phyloP scores from a whole-genome alignment of 2,797 vertebrate species.

The Accipiter fasciatus region DNA sequence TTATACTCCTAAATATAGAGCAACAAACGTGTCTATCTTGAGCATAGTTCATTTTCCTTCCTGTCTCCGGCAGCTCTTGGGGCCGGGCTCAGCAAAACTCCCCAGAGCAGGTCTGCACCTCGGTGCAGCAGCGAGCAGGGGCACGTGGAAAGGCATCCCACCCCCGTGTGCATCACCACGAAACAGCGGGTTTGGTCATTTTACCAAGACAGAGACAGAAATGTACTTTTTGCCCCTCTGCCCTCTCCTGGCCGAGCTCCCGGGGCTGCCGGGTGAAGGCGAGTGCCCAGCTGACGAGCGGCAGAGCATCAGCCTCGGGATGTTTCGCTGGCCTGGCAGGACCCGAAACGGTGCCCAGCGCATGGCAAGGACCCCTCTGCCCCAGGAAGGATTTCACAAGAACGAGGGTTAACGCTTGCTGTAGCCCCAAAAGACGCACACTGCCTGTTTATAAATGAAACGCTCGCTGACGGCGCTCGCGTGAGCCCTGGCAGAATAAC shows the following conservation, averaged over 20 bases:
- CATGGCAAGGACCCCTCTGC: too few relatives aligned
- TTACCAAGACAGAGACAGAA: background rate
- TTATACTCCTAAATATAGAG: slow-evolving; percentile 42
- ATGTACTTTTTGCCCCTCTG: background rate
- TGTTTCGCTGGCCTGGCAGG: background rate
- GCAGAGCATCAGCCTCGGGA: background rate
- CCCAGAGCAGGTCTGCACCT: background rate
- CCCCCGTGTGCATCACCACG: rapidly evolving
- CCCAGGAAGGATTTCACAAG: background rate
- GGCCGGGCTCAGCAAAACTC: rapidly evolving
- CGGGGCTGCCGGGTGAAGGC: rapidly evolving
- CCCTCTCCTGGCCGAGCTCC: rapidly evolving
- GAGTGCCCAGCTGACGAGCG: rapidly evolving
- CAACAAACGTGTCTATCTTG: background rate
- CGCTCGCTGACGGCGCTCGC: rapidly evolving
- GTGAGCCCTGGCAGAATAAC: background rate
- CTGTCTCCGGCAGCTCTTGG: background rate
- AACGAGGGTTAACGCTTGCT: background rate
- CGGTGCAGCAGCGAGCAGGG: rapidly evolving
- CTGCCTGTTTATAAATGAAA: rapidly evolving
- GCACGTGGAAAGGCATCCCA: background rate
- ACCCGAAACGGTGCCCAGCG: rapidly evolving
- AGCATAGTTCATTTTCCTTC: background rate
- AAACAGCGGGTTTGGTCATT: background rate
- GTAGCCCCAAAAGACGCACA: rapidly evolving